Base-by-base conservation (phyloP, 2,113 vertebrate genomes). In the Halcyon senegalensis region DNA sequence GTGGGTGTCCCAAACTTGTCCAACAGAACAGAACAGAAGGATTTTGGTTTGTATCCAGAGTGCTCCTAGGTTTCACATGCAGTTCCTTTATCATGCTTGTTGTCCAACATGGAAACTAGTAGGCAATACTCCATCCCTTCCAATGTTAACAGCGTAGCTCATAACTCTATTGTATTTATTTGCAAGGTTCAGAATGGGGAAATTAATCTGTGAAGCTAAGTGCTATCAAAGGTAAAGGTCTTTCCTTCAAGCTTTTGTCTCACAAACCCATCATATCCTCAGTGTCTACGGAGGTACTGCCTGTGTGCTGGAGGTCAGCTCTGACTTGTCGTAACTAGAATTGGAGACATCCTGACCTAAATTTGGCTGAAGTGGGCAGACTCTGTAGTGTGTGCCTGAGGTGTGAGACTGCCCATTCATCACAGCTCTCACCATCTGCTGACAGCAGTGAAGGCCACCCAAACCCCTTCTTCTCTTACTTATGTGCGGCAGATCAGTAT, bases 301-400 rank as follows among this genome's bases (percentile, higher is more conserved):
- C 41, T 51, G 13, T 2, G 0, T n/a, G 50, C 53, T 73, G 17
- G 37, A 68, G 20, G 13, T 41, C 0, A 0, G n/a, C 13, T 27
- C 44, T 64, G 62, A 39, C 44, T 74, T 76, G 41, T 51, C 17
- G 37, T 30, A 74, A 41, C 8, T 31, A 51, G 58, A 85, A 77
- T 2, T 76, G 63, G 58, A 88, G 35, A 67, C 44, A 46, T 23
- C 24, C 37, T 78, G 59, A 77, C n/a, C 30, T 53, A 53, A 62
- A 89, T 81, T 37, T 58, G 53, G 18, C 64, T 44, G 50, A 80
- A 70, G 28, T 15, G 35, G 39, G 19, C 30, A 69, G 25, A 19
- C 16, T 84, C 16, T 84, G 53, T 25, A 56, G 6, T 44, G 31
- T 3, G 1, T 66, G 50, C n/a, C 48, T 11, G 4, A 33, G 21